phyloP scores from a whole-genome alignment of 92 coral and sea anemone species.

The Pocillopora meandrina region DNA sequence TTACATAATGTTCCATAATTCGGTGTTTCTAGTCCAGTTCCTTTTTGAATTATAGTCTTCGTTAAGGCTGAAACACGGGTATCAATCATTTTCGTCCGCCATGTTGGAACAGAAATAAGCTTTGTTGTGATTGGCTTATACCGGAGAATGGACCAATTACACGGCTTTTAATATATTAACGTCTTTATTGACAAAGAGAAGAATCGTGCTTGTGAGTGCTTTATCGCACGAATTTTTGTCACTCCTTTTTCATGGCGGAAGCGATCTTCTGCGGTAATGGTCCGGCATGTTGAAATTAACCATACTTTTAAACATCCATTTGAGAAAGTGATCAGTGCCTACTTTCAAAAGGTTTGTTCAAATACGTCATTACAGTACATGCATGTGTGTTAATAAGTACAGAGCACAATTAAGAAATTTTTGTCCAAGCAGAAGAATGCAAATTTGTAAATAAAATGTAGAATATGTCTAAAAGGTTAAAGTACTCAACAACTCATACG shows the following conservation, averaged over 20 bases:
- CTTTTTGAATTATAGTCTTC: slow-evolving; percentile 42
- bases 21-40: slow-evolving; percentile 72
- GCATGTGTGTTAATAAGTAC: neutral
- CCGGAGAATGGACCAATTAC: neutral
- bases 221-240: neutral
- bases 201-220: neutral
- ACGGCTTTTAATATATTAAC: neutral
- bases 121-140: slow-evolving; percentile 21
- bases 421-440: neutral
- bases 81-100: slow-evolving; percentile 44
- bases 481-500: no score
- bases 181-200: neutral
- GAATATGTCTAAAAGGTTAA: no score
- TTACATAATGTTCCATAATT: slow-evolving; percentile 68
- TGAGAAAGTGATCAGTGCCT: slow-evolving; percentile 83
- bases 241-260: slow-evolving; percentile 35
- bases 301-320: slow-evolving; percentile 90
- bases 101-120: slow-evolving; percentile 22
- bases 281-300: slow-evolving; percentile 68
- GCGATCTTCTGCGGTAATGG: slow-evolving; percentile 55
- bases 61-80: neutral
- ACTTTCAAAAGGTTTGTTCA: slow-evolving; percentile 84
- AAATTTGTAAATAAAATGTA: no score
- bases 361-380: neutral
- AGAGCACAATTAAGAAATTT: neutral